These are phyloP conservation scores for Clavelina lepadiformis DNA, from an alignment of 23 tunicate genomes.

Conservation along the genomic window DNA sequence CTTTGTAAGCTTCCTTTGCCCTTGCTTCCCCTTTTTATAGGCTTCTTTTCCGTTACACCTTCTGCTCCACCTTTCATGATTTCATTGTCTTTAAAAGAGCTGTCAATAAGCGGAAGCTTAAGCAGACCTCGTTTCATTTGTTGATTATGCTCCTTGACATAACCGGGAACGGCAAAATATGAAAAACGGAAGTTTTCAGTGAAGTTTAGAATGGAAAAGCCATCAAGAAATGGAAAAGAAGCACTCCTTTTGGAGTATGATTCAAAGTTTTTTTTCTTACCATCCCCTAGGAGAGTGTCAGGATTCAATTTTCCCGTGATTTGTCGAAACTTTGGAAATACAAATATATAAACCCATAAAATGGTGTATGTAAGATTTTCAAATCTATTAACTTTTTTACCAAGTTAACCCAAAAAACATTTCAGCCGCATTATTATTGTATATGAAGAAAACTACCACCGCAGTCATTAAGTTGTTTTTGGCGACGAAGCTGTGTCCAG, in stretches of 20 bases:
- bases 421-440: no score
- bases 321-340: no score
- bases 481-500: no score
- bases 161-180: slow-evolving; percentile 66
- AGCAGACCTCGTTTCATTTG: slow-evolving; percentile 44
- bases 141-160: slow-evolving; percentile 61
- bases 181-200: slow-evolving; percentile 66
- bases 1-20: slow-evolving; percentile 13
- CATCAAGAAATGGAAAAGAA: slow-evolving; percentile 38
- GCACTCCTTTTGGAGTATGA: slow-evolving; percentile 33
- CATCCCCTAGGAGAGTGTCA: not conserved
- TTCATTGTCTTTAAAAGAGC: not conserved
- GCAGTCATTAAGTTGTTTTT: no score
- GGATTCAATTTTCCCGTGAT: not conserved
- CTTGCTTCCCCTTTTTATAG: not conserved
- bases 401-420: no score
- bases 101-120: slow-evolving; percentile 44
- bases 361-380: no score
- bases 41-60: not conserved
- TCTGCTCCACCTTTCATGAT: slow-evolving; percentile 10
- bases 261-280: not conserved
- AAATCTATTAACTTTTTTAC: no score
- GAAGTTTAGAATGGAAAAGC: slow-evolving; percentile 43
- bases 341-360: no score
- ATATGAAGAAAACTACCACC: no score